phyloP scores from a whole-genome alignment of 2,797 vertebrate genomes.

The Sebastes dallii region DNA sequence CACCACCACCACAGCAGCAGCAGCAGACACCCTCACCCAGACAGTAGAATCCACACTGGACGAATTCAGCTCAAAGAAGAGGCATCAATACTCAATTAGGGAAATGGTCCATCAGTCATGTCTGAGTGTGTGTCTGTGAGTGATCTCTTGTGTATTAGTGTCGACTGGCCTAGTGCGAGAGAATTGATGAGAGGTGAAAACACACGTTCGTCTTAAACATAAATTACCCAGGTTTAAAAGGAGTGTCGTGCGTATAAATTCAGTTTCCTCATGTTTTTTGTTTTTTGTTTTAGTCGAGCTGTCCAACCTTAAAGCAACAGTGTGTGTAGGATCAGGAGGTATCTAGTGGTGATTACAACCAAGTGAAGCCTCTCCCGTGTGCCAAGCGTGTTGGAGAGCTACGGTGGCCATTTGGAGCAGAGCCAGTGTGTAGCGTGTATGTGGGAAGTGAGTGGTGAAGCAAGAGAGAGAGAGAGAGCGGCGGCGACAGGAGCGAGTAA shows the following conservation, averaged over 20 bases:
- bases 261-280: background rate
- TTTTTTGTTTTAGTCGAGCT: background rate
- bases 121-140: conserved; percentile 14
- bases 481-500: no score
- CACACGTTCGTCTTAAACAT: background rate
- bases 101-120: conserved; percentile 60
- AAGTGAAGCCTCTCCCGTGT: no score
- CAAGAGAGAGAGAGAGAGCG: no score
- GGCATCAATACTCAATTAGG: conserved; percentile 58
- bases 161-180: conserved; percentile 29
- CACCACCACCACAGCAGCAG: background rate
- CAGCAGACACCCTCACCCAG: conserved; percentile 29
- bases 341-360: no score
- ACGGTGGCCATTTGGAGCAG: no score
- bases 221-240: conserved; percentile 11
- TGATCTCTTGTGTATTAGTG: conserved; percentile 35
- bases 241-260: conserved; percentile 2
- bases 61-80: conserved; percentile 46
- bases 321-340: no score
- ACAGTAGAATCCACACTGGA: conserved; percentile 49
- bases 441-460: no score
- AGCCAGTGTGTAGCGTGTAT: no score
- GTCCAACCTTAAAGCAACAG: background rate
- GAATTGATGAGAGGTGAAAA: conserved; percentile 48
- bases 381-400: no score